phyloP scores from a whole-genome alignment of 2,113 vertebrate species.

The Hoplias malabaricus region DNA sequence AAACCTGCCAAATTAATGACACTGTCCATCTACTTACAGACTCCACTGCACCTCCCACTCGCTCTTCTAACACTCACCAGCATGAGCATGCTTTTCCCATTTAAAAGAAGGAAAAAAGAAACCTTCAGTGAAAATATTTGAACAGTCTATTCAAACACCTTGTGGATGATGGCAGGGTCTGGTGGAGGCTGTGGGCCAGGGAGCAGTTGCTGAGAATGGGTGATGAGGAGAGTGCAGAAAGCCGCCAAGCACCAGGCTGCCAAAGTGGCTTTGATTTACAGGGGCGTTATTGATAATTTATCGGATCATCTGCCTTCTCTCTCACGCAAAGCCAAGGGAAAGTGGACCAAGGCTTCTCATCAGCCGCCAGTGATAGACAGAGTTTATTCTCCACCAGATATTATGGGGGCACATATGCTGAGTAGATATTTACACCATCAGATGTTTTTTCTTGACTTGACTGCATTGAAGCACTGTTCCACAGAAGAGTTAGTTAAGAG shows the following conservation, averaged over 20 bases:
- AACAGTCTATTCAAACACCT: constrained; percentile 82
- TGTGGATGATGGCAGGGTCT: constrained; percentile 63
- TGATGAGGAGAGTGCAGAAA: constrained; percentile 72
- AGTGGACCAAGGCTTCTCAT: constrained; percentile 71
- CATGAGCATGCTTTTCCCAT: constrained; percentile 12
- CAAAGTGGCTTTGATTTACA: constrained; percentile 80
- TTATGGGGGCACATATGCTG: constrained; percentile 58
- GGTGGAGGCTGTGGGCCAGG: constrained; percentile 67
- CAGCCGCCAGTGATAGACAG: constrained; percentile 67
- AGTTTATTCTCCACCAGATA: constrained; percentile 55
- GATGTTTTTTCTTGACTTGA: constrained; percentile 68
- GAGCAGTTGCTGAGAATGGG: constrained; percentile 82
- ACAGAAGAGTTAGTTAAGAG: constrained; percentile 8
- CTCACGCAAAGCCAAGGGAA: constrained; percentile 71
- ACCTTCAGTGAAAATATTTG: constrained; percentile 81
- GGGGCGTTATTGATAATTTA: constrained; percentile 82
- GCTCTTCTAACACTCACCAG: constrained; percentile 6
- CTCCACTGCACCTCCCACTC: background rate
- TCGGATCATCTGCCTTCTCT: constrained; percentile 81
- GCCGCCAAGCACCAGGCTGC: constrained; percentile 68
- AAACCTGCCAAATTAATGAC: background rate
- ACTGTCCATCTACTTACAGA: background rate
- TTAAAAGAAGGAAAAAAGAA: constrained; percentile 46
- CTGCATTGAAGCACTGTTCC: constrained; percentile 26
- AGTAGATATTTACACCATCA: constrained; percentile 66